A percentile compares a stretch with the other conserved stretches of the same genome.
phyloP scores from a whole-genome alignment of 1,140 invertebrate species.

The Philotrypesis tridentata region DNA sequence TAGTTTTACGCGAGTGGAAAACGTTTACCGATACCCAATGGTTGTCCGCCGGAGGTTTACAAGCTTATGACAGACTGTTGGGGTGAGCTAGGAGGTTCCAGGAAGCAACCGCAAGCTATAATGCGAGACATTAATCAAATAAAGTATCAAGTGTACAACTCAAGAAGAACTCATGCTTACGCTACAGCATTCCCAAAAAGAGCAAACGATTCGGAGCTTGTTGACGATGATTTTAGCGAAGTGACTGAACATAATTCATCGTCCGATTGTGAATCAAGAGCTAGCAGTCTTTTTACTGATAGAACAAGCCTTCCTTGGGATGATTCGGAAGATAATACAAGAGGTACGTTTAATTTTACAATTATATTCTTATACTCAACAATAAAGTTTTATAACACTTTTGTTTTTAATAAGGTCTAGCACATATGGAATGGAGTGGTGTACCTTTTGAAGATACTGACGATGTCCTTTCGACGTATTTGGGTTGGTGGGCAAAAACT shows the following conservation, averaged over 20 bases:
- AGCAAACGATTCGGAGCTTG: conserved; percentile 54
- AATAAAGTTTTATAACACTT: background rate
- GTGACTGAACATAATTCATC: conserved; percentile 54
- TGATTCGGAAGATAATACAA: conserved; percentile 60
- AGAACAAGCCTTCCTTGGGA: conserved; percentile 64
- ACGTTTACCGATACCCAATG: conserved; percentile 82
- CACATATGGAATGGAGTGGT: conserved; percentile 41
- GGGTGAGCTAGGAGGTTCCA: conserved; percentile 80
- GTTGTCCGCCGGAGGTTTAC: conserved; percentile 88
- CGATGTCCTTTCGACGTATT: conserved; percentile 54
- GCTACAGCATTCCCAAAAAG: conserved; percentile 72
- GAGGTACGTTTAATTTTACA: conserved; percentile 43
- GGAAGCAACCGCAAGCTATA: conserved; percentile 86
- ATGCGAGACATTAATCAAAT: conserved; percentile 89
- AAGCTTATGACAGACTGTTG: conserved; percentile 91
- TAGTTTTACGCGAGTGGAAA: conserved; percentile 82
- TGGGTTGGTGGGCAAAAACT: conserved; percentile 55
- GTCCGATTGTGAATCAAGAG: conserved; percentile 60
- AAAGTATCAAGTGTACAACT: conserved; percentile 82
- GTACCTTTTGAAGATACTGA: conserved; percentile 54
- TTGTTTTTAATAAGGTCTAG: conserved; percentile 23
- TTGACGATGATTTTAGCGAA: conserved; percentile 55
- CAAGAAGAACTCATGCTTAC: conserved; percentile 77
- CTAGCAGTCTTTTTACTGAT: conserved; percentile 62
- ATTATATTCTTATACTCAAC: background rate